Conservation (phyloP, 2,113 vertebrate species). For the Columbina picui region DNA sequence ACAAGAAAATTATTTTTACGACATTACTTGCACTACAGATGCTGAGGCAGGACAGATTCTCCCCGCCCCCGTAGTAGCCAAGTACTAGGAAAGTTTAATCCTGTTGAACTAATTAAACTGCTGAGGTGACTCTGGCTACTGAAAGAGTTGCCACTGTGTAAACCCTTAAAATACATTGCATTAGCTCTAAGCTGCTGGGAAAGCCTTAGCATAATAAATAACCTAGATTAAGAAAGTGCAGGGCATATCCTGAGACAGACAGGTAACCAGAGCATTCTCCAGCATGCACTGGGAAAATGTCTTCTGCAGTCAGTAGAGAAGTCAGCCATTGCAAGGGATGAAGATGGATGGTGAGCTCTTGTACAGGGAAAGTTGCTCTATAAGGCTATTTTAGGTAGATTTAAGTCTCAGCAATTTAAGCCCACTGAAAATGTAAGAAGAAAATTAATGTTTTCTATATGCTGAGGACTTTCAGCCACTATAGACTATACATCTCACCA, state of each 20-base stretch:
- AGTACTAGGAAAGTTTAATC: background rate
- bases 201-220: constrained; percentile 11
- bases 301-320: background rate
- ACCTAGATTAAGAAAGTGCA: constrained; percentile 15
- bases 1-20: background rate
- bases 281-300: background rate
- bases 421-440: background rate
- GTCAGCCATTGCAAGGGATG: fast-evolving
- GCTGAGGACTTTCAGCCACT: background rate
- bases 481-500: background rate
- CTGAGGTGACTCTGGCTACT: background rate
- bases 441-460: background rate
- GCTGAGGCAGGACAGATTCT: background rate
- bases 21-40: background rate
- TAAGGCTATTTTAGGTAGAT: background rate
- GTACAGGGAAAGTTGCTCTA: background rate
- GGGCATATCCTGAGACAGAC: background rate
- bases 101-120: constrained; percentile 6
- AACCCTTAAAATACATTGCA: constrained; percentile 28
- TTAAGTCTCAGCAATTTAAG: background rate
- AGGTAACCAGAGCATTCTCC: background rate
- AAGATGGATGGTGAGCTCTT: background rate
- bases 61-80: background rate
- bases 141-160: background rate
- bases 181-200: constrained; percentile 33